phyloP scores from a whole-genome alignment of 2,888 invertebrate genomes.

The Esperia sulphurella region DNA sequence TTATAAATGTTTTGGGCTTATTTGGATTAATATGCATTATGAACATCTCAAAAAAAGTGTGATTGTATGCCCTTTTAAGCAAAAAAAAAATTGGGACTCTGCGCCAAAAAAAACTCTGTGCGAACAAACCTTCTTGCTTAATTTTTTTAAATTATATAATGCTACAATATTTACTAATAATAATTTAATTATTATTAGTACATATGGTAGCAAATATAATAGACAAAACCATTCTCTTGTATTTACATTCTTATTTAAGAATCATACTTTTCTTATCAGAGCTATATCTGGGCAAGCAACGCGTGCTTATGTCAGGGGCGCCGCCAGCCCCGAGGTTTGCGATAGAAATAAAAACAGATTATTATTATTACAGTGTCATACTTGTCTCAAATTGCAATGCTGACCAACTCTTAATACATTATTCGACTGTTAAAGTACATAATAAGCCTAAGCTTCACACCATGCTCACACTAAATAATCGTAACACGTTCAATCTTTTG shows the following conservation, averaged over 20 bases:
- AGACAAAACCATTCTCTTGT: not conserved
- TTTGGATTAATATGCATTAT: too few species aligned
- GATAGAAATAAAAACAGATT: not conserved
- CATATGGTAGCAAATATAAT: too few species aligned
- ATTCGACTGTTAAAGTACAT: not conserved
- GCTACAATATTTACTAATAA: not conserved
- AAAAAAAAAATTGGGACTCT: too few species aligned
- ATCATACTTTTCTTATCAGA: slow-evolving; percentile 1
- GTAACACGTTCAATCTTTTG: too few species aligned
- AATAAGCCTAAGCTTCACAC: not conserved
- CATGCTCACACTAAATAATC: too few species aligned
- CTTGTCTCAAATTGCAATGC: not conserved
- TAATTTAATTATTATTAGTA: too few species aligned
- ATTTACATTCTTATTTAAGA: not conserved
- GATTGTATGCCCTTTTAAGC: too few species aligned
- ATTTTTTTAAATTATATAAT: too few species aligned
- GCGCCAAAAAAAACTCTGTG: too few species aligned
- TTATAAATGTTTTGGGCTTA: too few species aligned
- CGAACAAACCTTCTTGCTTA: too few species aligned
- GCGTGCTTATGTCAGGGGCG: slow-evolving; percentile 1
- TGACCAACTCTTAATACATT: not conserved
- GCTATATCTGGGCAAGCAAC: not conserved
- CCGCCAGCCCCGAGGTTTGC: not conserved
- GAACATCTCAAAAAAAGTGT: too few species aligned
- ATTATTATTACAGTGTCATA: not conserved